Base-by-base conservation (phyloP, 2,113 vertebrate species). In the Microcebus tavaratra region DNA sequence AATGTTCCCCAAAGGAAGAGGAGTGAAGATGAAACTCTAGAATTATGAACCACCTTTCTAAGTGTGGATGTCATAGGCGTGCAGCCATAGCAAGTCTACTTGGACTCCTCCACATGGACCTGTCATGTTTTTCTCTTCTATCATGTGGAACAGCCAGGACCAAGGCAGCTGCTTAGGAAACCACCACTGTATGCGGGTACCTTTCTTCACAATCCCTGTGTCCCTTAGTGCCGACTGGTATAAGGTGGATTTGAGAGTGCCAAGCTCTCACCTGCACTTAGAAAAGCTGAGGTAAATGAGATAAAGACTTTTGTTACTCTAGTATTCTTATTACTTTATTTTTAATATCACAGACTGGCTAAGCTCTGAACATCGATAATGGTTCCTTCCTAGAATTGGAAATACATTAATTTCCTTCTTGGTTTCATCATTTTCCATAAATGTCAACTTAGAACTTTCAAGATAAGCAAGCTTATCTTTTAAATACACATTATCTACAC, bases 131-230 rank as follows among this genome's bases (percentile, higher is more conserved):
- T 12, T 6, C 34, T 36, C 2, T 2, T 15, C 29, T n/a, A 34
- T 79, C 45, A 21, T 57, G n/a, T 10, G 29, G 21, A 67, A 39
- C 1, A 42, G n/a, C 39, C 85, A 83, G 39, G 3, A 8, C 10
- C 8, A 45, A 42, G 1, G 29, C 34, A 2, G 29, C 12, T 48
- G 6, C 10, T 13, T 2, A 3, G 1, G 55, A 17, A 45, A 12
- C 20, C 1, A 0, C 2, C 0, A 9, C 1, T 8, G 2, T 25
- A 75, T 21, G 25, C 36, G 36, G 23, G 17, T 27, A 1, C 1
- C 36, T 34, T 20, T 25, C 67, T 45, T n/a, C 5, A 36, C 48
- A 27, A 17, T 36, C 29, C 45, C 14, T 6, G 3, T 0, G 3
- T 15, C 15, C 3, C 25, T 5, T 61, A 18, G 1, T 17, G 14